Conservation (phyloP, 2,888 invertebrate species). For the Pristionchus fissidentatus region DNA sequence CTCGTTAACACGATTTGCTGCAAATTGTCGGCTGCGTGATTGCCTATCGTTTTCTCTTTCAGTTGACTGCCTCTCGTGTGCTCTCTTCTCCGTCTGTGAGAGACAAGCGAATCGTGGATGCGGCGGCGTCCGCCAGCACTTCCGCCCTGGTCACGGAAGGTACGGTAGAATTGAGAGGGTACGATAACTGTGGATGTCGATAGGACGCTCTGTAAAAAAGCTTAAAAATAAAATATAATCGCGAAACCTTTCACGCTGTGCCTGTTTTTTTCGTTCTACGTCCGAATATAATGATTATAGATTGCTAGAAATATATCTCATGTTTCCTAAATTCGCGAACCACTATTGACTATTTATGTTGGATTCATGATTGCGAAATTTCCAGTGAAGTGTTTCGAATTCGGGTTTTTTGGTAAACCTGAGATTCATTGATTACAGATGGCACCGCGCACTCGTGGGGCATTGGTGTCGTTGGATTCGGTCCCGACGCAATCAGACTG, state of each 20-base stretch:
- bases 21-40: too few relatives aligned
- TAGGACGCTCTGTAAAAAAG: too few relatives aligned
- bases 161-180: neutral
- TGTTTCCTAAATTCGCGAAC: too few relatives aligned
- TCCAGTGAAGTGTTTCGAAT: neutral
- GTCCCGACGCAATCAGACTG: conserved; percentile 60
- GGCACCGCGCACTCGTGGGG: conserved; percentile 63
- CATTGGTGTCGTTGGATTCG: conserved; percentile 69
- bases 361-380: neutral
- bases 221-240: neutral
- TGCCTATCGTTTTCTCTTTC: too few relatives aligned
- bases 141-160: conserved; percentile 11
- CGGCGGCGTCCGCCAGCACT: conserved; percentile 40
- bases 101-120: conserved; percentile 2
- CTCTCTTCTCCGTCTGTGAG: conserved; percentile 8
- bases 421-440: conserved; percentile 4
- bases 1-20: too few relatives aligned
- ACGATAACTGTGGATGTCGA: neutral
- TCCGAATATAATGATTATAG: too few relatives aligned
- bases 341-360: neutral
- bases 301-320: too few relatives aligned
- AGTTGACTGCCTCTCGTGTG: conserved; percentile 38
- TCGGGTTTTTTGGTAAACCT: neutral
- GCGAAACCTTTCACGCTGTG: neutral
- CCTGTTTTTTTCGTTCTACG: neutral